Evolutionary conservation across 1,140 invertebrate genomes (phyloP).

Genomic region (Hycleus phaleratus): DNA sequence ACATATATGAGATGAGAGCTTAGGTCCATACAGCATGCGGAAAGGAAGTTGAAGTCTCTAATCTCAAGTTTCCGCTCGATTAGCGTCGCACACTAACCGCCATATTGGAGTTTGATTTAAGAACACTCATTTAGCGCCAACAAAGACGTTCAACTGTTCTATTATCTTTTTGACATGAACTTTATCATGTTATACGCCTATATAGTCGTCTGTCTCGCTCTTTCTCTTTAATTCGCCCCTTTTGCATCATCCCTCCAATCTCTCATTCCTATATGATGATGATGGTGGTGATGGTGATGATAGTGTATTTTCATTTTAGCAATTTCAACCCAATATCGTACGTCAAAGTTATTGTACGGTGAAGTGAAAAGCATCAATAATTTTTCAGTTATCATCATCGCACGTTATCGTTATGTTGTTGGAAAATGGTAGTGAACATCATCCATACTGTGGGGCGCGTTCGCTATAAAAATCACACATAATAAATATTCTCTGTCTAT

Average conservation of each 20-base stretch:
- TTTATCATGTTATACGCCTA: slow-evolving; percentile 30
- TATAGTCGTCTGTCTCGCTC: neutral
- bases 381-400: slow-evolving; percentile 10
- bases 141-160: slow-evolving; percentile 40
- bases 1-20: too few relatives aligned
- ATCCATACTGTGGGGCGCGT: neutral
- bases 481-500: neutral
- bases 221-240: too few relatives aligned
- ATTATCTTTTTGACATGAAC: slow-evolving; percentile 38
- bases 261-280: too few relatives aligned
- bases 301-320: slow-evolving; percentile 2
- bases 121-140: slow-evolving; percentile 39
- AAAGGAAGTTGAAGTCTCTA: slow-evolving; percentile 23
- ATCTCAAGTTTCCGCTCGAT: slow-evolving; percentile 40
- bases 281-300: too few relatives aligned
- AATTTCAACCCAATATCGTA: slow-evolving; percentile 34
- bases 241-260: too few relatives aligned
- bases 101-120: slow-evolving; percentile 42
- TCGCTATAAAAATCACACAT: slow-evolving; percentile 8
- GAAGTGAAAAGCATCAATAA: slow-evolving; percentile 23
- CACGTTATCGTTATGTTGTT: neutral
- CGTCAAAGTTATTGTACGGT: slow-evolving; percentile 25
- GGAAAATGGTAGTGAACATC: neutral
- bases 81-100: slow-evolving; percentile 35
- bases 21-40: too few relatives aligned